Evolutionary conservation across 2,113 vertebrate species (phyloP), one percentile per base, ranked within the genome.

Genomic region (Felis chaus): DNA sequence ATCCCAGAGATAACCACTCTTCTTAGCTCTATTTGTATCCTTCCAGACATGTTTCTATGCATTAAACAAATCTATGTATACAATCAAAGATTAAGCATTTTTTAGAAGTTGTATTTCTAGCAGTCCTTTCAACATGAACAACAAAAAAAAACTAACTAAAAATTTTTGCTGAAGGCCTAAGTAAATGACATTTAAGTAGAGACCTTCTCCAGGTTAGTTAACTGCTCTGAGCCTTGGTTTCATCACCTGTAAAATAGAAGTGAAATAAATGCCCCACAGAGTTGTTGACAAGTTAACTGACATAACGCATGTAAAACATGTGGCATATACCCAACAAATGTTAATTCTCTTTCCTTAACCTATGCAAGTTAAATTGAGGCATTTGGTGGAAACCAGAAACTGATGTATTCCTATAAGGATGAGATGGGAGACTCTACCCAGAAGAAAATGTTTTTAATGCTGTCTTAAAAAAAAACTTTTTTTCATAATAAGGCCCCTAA

Each of bases 21-120:
- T 71, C 50, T 5, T 31, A 13, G 11, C 57, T 86, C 95, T 93
- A 84, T 78, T 61, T 89, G 13, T 85, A 82, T 55, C 21, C 23
- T 81, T 79, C 36, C 66, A 94, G 73, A 93, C 85, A 41, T 11
- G 25, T 73, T 95, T 53, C 85, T 63, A 61, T 53, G 33, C 53
- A 71, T 68, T 79, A 69, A 39, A 74, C 45, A 94, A 94, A 89
- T 84, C 18, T 89, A 29, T 39, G 66, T 27, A 36, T 57, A 53
- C 7, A 90, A 90, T 74, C 21, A 69, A 81, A 39, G 6, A 55
- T 74, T 90, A 89, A 90, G 29, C 23, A 68, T 29, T n/a, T 66
- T 79, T 89, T 53, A 84, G 4, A 97, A 82, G 80, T 8, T 71
- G 12, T 89, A 76, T 94, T 90, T 96, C 84, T 48, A 90, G 63